Percentiles rank a stretch among this genome's conserved stretches.
Evolutionary conservation across 1,140 invertebrate genomes (phyloP).

Genomic region (Conus ventricosus): DNA sequence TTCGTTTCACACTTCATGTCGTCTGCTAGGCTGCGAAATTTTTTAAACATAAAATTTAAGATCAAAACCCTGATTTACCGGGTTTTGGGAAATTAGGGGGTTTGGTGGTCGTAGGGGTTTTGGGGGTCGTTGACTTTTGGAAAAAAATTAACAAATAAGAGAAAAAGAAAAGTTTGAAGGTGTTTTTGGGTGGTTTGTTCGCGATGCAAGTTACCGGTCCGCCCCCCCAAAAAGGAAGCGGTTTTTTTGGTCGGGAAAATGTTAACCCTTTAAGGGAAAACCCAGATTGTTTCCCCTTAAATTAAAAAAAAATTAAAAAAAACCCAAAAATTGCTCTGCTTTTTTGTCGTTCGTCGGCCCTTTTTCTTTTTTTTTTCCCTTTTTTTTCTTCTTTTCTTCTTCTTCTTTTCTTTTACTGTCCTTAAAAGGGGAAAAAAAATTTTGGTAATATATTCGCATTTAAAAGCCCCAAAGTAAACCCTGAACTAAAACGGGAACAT

Average conservation of each 20-base stretch:
- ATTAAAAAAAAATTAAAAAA: too few relatives aligned
- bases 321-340: too few relatives aligned
- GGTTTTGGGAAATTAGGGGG: constrained; percentile 61
- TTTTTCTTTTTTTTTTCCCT: not conserved
- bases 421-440: too few relatives aligned
- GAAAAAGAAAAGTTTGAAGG: not conserved
- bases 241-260: constrained; percentile 30
- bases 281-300: not conserved
- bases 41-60: too few relatives aligned
- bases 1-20: not conserved
- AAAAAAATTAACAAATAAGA: too few relatives aligned
- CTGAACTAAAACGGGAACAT: too few relatives aligned
- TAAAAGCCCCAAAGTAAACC: too few relatives aligned
- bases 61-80: constrained; percentile 40
- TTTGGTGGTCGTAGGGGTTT: constrained; percentile 52
- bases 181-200: not conserved
- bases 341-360: not conserved
- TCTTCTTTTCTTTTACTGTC: not conserved
- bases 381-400: not conserved
- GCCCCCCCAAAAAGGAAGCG: constrained; percentile 15
- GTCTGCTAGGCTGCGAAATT: not conserved
- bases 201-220: not conserved
- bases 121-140: constrained; percentile 47
- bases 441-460: too few relatives aligned
- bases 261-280: not conserved